Base-by-base conservation (phyloP, 2,113 vertebrate genomes). In the Pelmatolapia mariae region DNA sequence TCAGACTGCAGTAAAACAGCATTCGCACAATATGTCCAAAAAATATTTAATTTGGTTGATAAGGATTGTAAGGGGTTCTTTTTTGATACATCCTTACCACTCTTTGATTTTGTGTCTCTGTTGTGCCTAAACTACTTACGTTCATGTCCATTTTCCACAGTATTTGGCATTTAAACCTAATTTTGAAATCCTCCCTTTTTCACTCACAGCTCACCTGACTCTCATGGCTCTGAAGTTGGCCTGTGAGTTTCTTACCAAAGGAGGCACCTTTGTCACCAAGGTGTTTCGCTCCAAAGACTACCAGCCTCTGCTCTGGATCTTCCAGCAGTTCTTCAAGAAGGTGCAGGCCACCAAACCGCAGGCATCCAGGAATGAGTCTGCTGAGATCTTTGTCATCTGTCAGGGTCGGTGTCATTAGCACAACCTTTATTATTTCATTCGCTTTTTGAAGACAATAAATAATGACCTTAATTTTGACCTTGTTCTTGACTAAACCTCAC, bases 321-420 rank as follows among this genome's bases (percentile, higher is more conserved):
- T 99, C 93, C 98, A 99, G 94, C 98, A 99, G 95, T 97, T 99
- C 84, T 99, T 99, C 93, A 97, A 89, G 85, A 99, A 97, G 73
- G 98, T 99, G 10, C 98, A 98, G 90, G 97, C 98, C 90, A 99
- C 99, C 76, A 99, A 99, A 31, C 99, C 99, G 0, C 99, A 99
- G 86, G 99, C 99, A 0, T 99, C 99, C 1, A 97, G 99, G 76
- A 98, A 98, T 0, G 98, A 99, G 89, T 99, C 98, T 0, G 99
- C 99, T 0, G 99, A 99, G 96, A 99, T 99, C 94, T 99, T 99
- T 8, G 98, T 99, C n/a, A 93, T 99, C 87, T 99, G 99, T 87
- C 98, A 99, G 87, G 98, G 98, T 99, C 56, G 94, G 92, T 95
- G 73, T 11, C 19, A 9, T 40, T 53, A 31, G 10, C 53, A n/a